Conservation (phyloP, 2,888 invertebrate species). For the Conus canariensis region DNA sequence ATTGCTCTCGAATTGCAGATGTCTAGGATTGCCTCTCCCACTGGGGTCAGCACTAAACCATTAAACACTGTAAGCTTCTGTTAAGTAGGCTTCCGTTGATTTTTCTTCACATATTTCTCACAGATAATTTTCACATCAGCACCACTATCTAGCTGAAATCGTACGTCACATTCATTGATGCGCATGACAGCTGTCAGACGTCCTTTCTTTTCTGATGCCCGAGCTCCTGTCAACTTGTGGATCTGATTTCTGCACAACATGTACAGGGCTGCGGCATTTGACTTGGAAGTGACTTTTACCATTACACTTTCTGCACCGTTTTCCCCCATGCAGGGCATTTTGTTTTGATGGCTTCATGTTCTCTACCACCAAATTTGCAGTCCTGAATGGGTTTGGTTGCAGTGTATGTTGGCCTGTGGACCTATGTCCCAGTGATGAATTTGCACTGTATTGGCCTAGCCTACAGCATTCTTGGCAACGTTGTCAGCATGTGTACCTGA, state of each 20-base stretch:
- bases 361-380: slow-evolving; percentile 19
- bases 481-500: too few relatives aligned
- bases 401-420: too few relatives aligned
- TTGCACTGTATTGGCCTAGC: too few relatives aligned
- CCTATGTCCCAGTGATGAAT: too few relatives aligned
- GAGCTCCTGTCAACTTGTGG: neutral
- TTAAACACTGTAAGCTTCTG: slow-evolving; percentile 39
- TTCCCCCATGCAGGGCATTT: slow-evolving; percentile 25
- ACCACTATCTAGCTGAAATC: slow-evolving; percentile 35
- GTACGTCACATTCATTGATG: slow-evolving; percentile 12
- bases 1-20: neutral
- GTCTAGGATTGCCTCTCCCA: slow-evolving; percentile 13
- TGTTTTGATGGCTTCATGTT: slow-evolving; percentile 26
- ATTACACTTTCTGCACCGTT: slow-evolving; percentile 1
- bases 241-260: too few relatives aligned
- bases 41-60: slow-evolving; percentile 24
- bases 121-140: slow-evolving; percentile 45
- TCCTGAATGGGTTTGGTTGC: neutral
- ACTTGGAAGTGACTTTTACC: slow-evolving; percentile 16
- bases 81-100: slow-evolving; percentile 6
- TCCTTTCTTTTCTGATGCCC: neutral
- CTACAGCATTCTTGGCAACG: too few relatives aligned
- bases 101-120: slow-evolving; percentile 35
- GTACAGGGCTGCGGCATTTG: neutral
- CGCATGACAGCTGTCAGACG: neutral